phyloP scores from a whole-genome alignment of 1,140 invertebrate species.

The Psilanteris sp. region DNA sequence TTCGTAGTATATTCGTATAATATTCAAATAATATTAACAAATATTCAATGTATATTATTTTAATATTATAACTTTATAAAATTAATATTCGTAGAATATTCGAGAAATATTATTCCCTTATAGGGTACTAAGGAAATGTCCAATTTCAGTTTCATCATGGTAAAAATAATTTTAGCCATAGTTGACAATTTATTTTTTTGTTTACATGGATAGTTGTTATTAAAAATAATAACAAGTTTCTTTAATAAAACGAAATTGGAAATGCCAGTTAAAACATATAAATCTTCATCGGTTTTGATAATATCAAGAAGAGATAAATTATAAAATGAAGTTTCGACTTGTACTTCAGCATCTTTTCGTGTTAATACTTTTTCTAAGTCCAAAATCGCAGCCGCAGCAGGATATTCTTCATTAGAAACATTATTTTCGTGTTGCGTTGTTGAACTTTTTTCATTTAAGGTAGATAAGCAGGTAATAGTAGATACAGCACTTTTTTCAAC shows the following conservation, averaged over 20 bases:
- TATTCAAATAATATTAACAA: no score
- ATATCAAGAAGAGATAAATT: slow-evolving; percentile 4
- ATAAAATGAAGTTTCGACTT: slow-evolving; percentile 1
- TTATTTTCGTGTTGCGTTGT: no score
- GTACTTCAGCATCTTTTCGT: neutral
- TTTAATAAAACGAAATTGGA: neutral
- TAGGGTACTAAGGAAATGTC: no score
- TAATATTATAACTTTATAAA: no score
- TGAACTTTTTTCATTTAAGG: no score
- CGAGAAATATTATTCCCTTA: no score
- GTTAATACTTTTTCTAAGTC: no score
- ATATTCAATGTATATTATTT: no score
- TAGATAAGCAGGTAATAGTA: no score
- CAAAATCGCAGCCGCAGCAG: neutral
- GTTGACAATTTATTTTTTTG: slow-evolving; percentile 2
- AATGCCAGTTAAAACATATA: neutral
- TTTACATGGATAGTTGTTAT: neutral
- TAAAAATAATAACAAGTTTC: neutral
- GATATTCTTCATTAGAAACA: neutral
- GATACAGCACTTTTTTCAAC: neutral
- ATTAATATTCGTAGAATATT: no score
- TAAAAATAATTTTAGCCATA: slow-evolving; percentile 1
- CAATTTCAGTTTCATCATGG: slow-evolving; percentile 20
- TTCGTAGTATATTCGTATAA: no score
- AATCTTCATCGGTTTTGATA: slow-evolving; percentile 3